phyloP scores from a whole-genome alignment of 2,888 invertebrate genomes.

The Thera obeliscata region DNA sequence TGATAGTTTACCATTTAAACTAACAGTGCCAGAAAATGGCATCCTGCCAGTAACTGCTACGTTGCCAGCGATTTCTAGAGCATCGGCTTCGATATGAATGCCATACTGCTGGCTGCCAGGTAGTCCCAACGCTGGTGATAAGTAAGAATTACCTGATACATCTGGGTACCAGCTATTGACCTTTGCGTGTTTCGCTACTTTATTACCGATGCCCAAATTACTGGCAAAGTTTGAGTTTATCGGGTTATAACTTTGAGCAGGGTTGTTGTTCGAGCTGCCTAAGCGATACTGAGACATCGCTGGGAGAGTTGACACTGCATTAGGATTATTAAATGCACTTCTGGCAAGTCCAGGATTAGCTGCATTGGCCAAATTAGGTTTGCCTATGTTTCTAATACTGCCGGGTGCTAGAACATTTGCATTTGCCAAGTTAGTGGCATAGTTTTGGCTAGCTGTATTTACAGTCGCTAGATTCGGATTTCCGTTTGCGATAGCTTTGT shows the following conservation, averaged over 20 bases:
- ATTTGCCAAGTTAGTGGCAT: conserved; percentile 22
- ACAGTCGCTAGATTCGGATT: not conserved
- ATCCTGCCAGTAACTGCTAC: conserved; percentile 62
- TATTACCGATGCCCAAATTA: conserved; percentile 7
- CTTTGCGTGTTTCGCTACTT: conserved; percentile 3
- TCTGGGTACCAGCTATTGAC: conserved; percentile 7
- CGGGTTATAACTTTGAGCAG: conserved; percentile 9
- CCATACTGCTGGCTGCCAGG: conserved; percentile 47
- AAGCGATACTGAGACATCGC: conserved; percentile 1
- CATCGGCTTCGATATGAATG: conserved; percentile 59
- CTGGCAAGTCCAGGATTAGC: conserved; percentile 2
- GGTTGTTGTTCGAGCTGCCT: not conserved
- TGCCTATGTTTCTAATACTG: conserved; percentile 18
- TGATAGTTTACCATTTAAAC: conserved; percentile 60
- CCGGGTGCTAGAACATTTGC: conserved; percentile 9
- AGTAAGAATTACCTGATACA: conserved; percentile 8
- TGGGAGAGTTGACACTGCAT: not conserved
- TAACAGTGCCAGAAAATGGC: conserved; percentile 63
- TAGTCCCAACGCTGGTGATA: not conserved
- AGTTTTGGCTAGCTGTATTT: conserved; percentile 21
- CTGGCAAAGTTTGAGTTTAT: conserved; percentile 15
- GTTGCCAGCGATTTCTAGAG: conserved; percentile 61
- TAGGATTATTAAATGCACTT: conserved; percentile 15
- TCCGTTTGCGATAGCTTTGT: not conserved
- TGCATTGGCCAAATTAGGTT: conserved; percentile 16